These are phyloP conservation scores for Drosophila pseudotakahashii DNA, from an alignment of 2,888 invertebrate species.

Conservation along the genomic window DNA sequence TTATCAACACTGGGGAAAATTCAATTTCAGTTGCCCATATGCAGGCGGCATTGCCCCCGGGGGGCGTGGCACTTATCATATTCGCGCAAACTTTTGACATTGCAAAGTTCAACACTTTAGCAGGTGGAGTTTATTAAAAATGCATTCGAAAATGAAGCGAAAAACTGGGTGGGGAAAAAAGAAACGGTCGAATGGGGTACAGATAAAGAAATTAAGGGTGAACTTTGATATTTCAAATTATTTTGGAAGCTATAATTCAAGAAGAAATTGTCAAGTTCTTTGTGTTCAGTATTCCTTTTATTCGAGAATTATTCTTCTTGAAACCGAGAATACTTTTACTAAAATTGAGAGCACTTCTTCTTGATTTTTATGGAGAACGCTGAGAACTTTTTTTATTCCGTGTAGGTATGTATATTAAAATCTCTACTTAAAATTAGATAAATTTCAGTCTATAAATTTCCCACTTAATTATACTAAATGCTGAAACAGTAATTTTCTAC, in stretches of 20 bases:
- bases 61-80: conserved; percentile 69
- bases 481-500: no score
- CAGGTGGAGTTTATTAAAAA: conserved; percentile 48
- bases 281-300: no score
- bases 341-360: no score
- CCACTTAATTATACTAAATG: no score
- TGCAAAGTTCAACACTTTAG: conserved; percentile 41
- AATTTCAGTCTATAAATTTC: no score
- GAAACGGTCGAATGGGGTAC: background rate
- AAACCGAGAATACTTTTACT: no score
- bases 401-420: no score
- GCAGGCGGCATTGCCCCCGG: conserved; percentile 12
- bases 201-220: background rate
- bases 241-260: background rate
- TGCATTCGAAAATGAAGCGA: conserved; percentile 47
- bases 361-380: no score
- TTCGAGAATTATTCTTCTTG: no score
- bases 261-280: no score
- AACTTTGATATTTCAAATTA: background rate
- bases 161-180: conserved; percentile 7
- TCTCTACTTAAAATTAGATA: no score
- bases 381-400: no score
- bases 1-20: conserved; percentile 71
- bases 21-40: conserved; percentile 75
- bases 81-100: conserved; percentile 54